Evolutionary conservation across 1,140 invertebrate species (phyloP).

Genomic region (Dinoponera quadriceps): DNA sequence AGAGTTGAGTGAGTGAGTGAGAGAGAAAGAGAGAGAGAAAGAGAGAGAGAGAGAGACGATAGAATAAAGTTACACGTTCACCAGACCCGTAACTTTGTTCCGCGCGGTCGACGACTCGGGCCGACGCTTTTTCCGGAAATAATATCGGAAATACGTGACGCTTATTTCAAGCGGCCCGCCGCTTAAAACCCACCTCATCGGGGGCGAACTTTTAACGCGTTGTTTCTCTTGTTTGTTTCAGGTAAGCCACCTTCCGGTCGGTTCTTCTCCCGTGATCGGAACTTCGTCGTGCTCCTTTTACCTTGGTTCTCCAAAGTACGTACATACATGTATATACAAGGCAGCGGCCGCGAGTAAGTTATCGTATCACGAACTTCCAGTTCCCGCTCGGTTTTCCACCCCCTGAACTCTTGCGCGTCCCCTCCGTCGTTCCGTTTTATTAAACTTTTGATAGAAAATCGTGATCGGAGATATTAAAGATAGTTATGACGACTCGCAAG

Average conservation of each 20-base stretch:
- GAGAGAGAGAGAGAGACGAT: background rate
- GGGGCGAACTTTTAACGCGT: conserved; percentile 33
- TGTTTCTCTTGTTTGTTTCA: conserved; percentile 62
- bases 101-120: conserved; percentile 23
- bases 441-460: conserved; percentile 61
- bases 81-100: conserved; percentile 28
- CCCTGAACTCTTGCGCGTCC: conserved; percentile 33
- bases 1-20: too few species aligned
- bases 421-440: conserved; percentile 35
- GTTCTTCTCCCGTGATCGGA: conserved; percentile 45
- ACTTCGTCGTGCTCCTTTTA: conserved; percentile 33
- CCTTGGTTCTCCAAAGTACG: conserved; percentile 26
- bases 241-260: conserved; percentile 63
- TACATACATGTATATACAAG: conserved; percentile 19
- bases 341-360: conserved; percentile 41
- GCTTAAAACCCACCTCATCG: conserved; percentile 50
- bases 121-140: conserved; percentile 52
- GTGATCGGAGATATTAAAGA: conserved; percentile 56
- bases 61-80: conserved; percentile 40
- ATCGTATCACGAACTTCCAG: conserved; percentile 59
- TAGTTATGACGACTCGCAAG: conserved; percentile 51
- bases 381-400: background rate
- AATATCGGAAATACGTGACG: conserved; percentile 62
- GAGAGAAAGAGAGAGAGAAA: background rate
- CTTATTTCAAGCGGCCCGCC: conserved; percentile 50